Evolutionary conservation across 2,888 invertebrate genomes (phyloP).

Genomic region (Bombylius discolor): DNA sequence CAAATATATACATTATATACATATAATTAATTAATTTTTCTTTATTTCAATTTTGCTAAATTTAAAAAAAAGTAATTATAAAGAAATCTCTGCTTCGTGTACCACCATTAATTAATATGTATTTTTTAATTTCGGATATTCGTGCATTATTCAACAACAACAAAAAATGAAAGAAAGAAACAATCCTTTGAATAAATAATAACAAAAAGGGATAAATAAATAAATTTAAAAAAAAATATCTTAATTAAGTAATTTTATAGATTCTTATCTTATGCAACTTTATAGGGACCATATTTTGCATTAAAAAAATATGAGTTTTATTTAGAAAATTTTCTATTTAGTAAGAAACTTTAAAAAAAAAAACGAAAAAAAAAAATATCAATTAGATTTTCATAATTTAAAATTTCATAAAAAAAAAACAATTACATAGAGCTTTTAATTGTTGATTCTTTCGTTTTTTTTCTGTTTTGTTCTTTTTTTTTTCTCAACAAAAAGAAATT

Average conservation of each 20-base stretch:
- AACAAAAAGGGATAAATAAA: background rate
- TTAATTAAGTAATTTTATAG: background rate
- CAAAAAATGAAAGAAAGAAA: background rate
- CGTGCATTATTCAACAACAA: too few relatives aligned
- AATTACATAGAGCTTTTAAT: too few relatives aligned
- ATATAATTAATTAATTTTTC: background rate
- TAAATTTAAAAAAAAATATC: background rate
- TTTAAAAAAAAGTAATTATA: too few relatives aligned
- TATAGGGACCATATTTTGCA: conserved; percentile 34
- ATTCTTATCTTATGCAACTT: conserved; percentile 19
- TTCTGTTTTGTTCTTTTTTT: too few relatives aligned
- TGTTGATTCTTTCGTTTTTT: too few relatives aligned
- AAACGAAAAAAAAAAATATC: background rate
- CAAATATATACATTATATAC: background rate
- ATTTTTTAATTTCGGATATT: too few relatives aligned
- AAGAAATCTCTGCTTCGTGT: too few relatives aligned
- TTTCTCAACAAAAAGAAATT: too few relatives aligned
- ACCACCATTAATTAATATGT: too few relatives aligned
- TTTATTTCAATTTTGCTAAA: too few relatives aligned
- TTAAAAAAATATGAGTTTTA: conserved; percentile 34
- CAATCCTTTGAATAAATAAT: background rate
- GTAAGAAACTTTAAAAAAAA: background rate
- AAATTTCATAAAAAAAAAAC: background rate
- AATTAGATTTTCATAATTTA: background rate
- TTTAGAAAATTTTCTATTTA: conserved; percentile 4